These are phyloP conservation scores for Tachypleus tridentatus DNA, from an alignment of 1,140 invertebrate species.

Conservation along the genomic window DNA sequence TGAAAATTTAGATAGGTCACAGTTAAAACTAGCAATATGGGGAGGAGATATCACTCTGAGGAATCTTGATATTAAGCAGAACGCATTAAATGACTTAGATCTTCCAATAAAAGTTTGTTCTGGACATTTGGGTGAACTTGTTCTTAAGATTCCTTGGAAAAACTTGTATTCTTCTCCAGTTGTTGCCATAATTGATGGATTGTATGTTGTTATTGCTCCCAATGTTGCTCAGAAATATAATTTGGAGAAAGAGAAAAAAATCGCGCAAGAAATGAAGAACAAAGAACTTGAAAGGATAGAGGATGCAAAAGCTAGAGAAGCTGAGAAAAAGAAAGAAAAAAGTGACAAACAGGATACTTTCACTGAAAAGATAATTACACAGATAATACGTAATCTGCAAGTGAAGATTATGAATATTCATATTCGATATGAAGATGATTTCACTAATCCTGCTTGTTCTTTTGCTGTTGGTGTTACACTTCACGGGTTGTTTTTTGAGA, in stretches of 20 bases:
- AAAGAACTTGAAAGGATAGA: constrained; percentile 62
- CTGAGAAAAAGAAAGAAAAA: constrained; percentile 41
- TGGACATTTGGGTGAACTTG: constrained; percentile 78
- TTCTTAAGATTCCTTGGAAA: constrained; percentile 95
- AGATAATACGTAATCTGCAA: constrained; percentile 95
- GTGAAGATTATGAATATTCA: constrained; percentile 87
- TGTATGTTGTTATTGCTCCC: constrained; percentile 80
- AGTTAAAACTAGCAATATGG: constrained; percentile 92
- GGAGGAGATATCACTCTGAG: constrained; percentile 88
- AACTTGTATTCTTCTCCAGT: constrained; percentile 89
- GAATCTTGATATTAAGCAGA: constrained; percentile 79
- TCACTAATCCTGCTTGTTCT: constrained; percentile 58
- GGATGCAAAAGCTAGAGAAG: constrained; percentile 60
- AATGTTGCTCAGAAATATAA: constrained; percentile 71
- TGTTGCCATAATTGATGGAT: constrained; percentile 70
- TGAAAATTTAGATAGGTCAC: constrained; percentile 85
- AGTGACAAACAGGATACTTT: constrained; percentile 64
- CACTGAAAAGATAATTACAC: constrained; percentile 84
- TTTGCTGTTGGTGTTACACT: constrained; percentile 86
- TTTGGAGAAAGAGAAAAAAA: constrained; percentile 72
- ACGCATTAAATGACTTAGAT: constrained; percentile 79
- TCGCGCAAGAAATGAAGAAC: constrained; percentile 62
- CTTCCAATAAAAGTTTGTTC: constrained; percentile 79
- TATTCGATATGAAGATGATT: constrained; percentile 85
- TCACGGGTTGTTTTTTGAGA: constrained; percentile 63